phyloP scores from a whole-genome alignment of 2,888 invertebrate genomes.

The Gymnoscelis rufifasciata region DNA sequence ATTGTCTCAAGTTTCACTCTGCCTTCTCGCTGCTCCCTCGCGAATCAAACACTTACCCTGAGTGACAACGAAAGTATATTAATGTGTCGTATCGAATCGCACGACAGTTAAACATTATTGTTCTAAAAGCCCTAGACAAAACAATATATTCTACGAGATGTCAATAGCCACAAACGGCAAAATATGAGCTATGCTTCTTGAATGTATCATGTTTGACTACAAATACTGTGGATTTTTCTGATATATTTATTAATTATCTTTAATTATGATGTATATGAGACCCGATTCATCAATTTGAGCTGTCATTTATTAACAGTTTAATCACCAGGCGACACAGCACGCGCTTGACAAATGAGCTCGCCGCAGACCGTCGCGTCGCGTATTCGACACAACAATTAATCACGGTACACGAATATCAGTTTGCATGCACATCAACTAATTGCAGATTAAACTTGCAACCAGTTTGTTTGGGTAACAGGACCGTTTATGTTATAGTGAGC shows the following conservation, averaged over 20 bases:
- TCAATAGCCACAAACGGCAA: no score
- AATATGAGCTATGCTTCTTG: no score
- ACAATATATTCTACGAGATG: no score
- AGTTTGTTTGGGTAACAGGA: no score
- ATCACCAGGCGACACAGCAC: constrained; percentile 2
- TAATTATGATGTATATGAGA: neutral
- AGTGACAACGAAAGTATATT: neutral
- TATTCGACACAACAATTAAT: constrained; percentile 21
- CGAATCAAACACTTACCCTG: constrained; percentile 13
- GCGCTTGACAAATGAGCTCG: constrained; percentile 17
- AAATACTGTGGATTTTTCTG: no score
- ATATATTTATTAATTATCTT: no score
- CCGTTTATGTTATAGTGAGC: no score
- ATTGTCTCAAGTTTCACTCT: constrained; percentile 1
- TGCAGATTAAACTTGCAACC: neutral
- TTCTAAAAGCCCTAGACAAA: neutral
- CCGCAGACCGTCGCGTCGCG: constrained; percentile 14
- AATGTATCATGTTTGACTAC: no score
- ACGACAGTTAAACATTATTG: neutral
- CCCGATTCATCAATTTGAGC: neutral
- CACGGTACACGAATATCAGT: constrained; percentile 2
- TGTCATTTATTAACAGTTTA: constrained; percentile 4
- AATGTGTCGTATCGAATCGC: constrained; percentile 1
- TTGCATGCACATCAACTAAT: neutral
- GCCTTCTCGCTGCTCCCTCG: constrained; percentile 17